These are phyloP conservation scores for Caretta caretta DNA, from an alignment of 2,113 vertebrate genomes.

Conservation along the genomic window DNA sequence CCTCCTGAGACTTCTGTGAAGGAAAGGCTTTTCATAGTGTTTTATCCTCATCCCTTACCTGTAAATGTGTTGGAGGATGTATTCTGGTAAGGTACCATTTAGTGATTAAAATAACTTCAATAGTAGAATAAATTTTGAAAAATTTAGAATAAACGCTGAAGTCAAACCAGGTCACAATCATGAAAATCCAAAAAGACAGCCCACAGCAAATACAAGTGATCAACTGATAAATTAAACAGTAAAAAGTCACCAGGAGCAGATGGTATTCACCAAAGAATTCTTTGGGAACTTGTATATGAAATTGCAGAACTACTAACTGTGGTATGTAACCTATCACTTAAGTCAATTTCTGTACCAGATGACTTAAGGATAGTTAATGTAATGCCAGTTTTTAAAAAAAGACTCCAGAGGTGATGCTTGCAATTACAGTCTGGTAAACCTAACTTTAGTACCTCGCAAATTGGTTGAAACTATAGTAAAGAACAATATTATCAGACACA, in stretches of 20 bases:
- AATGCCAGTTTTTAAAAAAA: not conserved
- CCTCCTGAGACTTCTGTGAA: conserved; percentile 87
- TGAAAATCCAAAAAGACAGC: not conserved
- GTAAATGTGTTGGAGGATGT: conserved; percentile 93
- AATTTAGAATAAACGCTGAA: not conserved
- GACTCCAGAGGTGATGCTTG: not conserved
- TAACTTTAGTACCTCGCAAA: not conserved
- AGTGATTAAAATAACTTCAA: not conserved
- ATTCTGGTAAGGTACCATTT: conserved; percentile 87
- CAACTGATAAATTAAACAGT: not conserved
- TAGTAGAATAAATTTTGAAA: not conserved
- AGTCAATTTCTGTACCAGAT: not conserved
- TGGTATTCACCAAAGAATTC: not conserved
- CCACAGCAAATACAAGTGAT: not conserved
- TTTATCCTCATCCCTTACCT: conserved; percentile 91
- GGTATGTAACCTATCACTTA: not conserved
- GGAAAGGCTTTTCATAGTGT: conserved; percentile 96
- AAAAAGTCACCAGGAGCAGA: not conserved
- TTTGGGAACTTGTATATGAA: not conserved
- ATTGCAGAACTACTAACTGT: not conserved
- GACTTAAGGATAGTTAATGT: not conserved
- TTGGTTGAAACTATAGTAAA: not conserved
- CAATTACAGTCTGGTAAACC: not conserved
- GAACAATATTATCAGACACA: not conserved
- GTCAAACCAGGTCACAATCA: not conserved